Percentiles rank a stretch among this genome's conserved stretches.
Evolutionary conservation across 2,888 invertebrate genomes (phyloP).

Genomic region (Elegia similella): DNA sequence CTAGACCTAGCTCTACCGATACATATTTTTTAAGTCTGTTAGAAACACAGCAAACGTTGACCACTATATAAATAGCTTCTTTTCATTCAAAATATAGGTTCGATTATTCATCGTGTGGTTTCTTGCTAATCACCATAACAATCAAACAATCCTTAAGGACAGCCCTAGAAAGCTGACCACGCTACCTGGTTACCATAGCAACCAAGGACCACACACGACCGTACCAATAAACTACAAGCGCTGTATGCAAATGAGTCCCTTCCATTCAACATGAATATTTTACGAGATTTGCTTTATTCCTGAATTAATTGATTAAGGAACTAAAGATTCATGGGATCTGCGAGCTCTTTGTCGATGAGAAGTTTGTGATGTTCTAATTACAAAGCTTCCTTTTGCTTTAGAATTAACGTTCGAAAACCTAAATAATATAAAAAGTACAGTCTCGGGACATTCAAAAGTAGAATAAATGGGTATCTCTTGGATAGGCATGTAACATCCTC

Average conservation of each 20-base stretch:
- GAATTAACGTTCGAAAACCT: too few species aligned
- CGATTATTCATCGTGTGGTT: not conserved
- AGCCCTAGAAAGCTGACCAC: constrained; percentile 17
- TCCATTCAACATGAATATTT: constrained; percentile 54
- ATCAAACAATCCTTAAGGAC: constrained; percentile 10
- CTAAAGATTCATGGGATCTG: not conserved
- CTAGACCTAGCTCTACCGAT: too few species aligned
- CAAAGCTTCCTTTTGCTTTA: too few species aligned
- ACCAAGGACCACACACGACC: constrained; percentile 77
- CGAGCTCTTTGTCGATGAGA: not conserved
- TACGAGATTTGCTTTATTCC: constrained; percentile 54
- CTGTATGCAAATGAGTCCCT: constrained; percentile 62
- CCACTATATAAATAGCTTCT: not conserved
- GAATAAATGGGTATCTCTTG: too few species aligned
- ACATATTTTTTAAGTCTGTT: too few species aligned
- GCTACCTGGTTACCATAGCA: constrained; percentile 55
- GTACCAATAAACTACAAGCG: constrained; percentile 28
- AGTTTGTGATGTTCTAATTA: not conserved
- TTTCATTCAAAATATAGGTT: not conserved
- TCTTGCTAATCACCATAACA: constrained; percentile 1
- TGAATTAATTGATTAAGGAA: constrained; percentile 52
- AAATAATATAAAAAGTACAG: too few species aligned
- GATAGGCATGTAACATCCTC: too few species aligned
- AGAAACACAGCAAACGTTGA: too few species aligned
- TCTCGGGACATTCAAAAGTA: too few species aligned